Conservation (phyloP, 2,113 vertebrate genomes). For the Scalopus aquaticus region DNA sequence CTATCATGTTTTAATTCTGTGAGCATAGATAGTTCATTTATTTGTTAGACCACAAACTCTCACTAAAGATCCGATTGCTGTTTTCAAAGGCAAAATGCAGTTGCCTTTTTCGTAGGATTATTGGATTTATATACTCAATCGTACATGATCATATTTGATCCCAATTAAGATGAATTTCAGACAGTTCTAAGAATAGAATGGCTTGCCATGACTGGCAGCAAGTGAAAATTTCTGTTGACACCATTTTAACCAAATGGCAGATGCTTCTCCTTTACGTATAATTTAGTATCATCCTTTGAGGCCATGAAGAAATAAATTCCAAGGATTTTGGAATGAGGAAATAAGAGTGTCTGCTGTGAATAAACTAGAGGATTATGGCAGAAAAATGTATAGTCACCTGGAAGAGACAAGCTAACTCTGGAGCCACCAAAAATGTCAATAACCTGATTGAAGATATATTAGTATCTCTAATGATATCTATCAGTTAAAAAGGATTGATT, state of each 20-base stretch:
- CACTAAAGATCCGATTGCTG: neutral
- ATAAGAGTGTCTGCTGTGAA: neutral
- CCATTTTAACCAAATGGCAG: neutral
- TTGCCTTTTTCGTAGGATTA: neutral
- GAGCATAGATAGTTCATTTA: neutral
- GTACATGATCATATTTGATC: neutral
- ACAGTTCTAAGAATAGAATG: neutral
- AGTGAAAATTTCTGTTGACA: neutral
- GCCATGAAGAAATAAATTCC: neutral
- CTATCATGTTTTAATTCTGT: neutral
- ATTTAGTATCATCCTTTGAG: neutral
- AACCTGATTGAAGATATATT: neutral
- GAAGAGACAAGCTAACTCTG: neutral
- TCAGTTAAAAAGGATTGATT: neutral
- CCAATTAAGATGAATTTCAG: neutral
- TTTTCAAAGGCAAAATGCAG: neutral
- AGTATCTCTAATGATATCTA: neutral
- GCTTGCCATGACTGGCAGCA: neutral
- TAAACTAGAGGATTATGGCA: neutral
- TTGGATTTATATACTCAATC: neutral
- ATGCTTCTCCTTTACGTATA: neutral
- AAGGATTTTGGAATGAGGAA: neutral
- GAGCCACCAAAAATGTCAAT: constrained; percentile 23
- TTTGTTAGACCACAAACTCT: neutral
- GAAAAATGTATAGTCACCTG: neutral